phyloP scores from a whole-genome alignment of 37 sponge, comb jelly and placozoan species.

The Agelas oroides region DNA sequence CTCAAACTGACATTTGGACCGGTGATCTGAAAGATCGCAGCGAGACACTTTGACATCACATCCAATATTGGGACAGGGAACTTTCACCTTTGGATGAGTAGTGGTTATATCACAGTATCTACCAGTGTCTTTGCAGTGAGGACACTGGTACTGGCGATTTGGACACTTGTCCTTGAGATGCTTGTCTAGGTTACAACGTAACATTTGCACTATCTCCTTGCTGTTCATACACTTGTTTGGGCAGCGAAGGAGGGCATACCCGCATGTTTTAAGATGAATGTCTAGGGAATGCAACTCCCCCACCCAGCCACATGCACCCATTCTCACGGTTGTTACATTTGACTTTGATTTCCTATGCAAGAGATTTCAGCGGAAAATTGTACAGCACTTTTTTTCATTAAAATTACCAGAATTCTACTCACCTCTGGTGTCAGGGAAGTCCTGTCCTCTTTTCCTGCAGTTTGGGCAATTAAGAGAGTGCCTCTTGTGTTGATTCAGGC shows the following conservation, averaged over 20 bases:
- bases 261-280: background rate
- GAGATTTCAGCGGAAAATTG: too few species aligned
- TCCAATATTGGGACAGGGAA: conserved; percentile 19
- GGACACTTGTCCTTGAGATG: conserved; percentile 24
- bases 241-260: conserved; percentile 16
- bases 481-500: conserved; percentile 7
- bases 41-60: background rate
- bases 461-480: conserved; percentile 14
- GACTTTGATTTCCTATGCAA: conserved; percentile 21
- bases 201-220: too few species aligned
- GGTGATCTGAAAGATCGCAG: conserved; percentile 15
- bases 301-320: conserved; percentile 30
- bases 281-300: conserved; percentile 32
- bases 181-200: conserved; percentile 11
- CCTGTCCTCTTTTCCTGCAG: conserved; percentile 1
- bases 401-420: too few species aligned
- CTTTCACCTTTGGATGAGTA: conserved; percentile 7
- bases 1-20: background rate
- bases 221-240: conserved; percentile 25
- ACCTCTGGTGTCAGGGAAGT: too few species aligned
- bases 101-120: conserved; percentile 23
- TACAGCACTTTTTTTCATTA: too few species aligned
- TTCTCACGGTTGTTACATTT: background rate
- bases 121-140: conserved; percentile 33
- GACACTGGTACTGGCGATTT: conserved; percentile 41